Percentiles rank a stretch among this genome's conserved stretches.
Conservation (phyloP, 1,140 invertebrate genomes). For the Eufriesea mexicana region DNA sequence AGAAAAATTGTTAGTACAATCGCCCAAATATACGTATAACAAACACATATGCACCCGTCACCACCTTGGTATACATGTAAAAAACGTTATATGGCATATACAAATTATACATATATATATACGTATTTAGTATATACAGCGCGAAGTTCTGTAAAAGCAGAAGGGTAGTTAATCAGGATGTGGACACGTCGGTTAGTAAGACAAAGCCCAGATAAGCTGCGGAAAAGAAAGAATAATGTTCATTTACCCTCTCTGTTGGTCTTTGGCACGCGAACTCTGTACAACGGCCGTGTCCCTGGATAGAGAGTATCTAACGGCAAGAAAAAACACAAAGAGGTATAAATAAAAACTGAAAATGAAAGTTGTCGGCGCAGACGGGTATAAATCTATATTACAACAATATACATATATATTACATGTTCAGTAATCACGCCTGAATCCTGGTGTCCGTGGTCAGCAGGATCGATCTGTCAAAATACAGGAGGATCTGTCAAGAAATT, state of each 20-base stretch:
- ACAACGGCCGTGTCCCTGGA: slow-evolving; percentile 81
- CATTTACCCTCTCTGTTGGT: slow-evolving; percentile 85
- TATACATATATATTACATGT: slow-evolving; percentile 36
- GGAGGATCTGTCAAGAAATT: slow-evolving; percentile 31
- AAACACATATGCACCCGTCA: background rate
- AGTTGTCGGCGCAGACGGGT: slow-evolving; percentile 11
- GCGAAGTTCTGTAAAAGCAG: slow-evolving; percentile 31
- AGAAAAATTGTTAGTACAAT: slow-evolving; percentile 27
- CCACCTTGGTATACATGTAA: background rate
- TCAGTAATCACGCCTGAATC: background rate
- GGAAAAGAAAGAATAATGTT: slow-evolving; percentile 61
- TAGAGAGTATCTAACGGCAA: slow-evolving; percentile 83
- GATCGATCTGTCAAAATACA: background rate
- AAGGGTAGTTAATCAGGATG: slow-evolving; percentile 27
- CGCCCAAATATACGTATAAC: background rate
- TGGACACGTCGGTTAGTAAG: slow-evolving; percentile 24
- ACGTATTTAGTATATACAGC: background rate
- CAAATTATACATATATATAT: background rate
- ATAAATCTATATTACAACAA: slow-evolving; percentile 45
- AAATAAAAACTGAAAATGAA: slow-evolving; percentile 52
- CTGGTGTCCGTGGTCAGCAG: slow-evolving; percentile 1
- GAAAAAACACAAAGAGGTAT: slow-evolving; percentile 63
- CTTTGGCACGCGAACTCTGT: slow-evolving; percentile 81
- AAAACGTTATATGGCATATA: background rate
- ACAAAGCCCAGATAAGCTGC: slow-evolving; percentile 44